Percentiles rank a stretch among this genome's conserved stretches.
Evolutionary conservation across 2,113 vertebrate genomes (phyloP).

Genomic region (Megaceryle maxima): DNA sequence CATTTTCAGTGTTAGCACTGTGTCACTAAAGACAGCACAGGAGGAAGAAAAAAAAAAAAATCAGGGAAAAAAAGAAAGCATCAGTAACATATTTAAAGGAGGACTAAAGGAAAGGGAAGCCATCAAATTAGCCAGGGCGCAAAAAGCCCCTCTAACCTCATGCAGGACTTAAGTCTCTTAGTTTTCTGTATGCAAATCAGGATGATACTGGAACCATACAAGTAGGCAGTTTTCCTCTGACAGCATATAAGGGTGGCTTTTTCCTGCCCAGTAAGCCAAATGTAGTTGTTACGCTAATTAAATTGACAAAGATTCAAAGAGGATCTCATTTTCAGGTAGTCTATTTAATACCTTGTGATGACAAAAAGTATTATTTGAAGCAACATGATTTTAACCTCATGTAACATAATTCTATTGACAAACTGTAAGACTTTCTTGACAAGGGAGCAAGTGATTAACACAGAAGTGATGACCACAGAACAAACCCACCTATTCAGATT

Average conservation of each 20-base stretch:
- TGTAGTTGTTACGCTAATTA: conserved; percentile 23
- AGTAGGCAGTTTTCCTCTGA: neutral
- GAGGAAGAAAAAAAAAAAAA: neutral
- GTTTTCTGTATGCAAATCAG: neutral
- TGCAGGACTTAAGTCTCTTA: neutral
- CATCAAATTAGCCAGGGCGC: conserved; percentile 48
- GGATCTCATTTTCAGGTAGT: neutral
- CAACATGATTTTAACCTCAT: conserved; percentile 22
- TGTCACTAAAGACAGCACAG: conserved; percentile 81
- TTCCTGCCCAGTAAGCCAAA: neutral
- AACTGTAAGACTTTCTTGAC: conserved; percentile 34
- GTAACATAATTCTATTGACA: conserved; percentile 45
- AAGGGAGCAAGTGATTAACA: neutral
- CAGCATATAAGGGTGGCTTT: neutral
- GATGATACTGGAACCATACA: neutral
- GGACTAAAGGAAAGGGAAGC: neutral
- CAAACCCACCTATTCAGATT: neutral
- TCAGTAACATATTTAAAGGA: conserved; percentile 34
- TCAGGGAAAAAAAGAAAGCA: neutral
- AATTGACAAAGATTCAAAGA: conserved; percentile 27
- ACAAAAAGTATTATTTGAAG: conserved; percentile 48
- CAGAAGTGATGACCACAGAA: neutral
- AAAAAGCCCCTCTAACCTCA: neutral
- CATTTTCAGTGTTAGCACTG: conserved; percentile 80
- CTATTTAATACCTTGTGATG: conserved; percentile 35